Conservation (phyloP, 2,113 vertebrate species). For the Rhizomys pruinosus region DNA sequence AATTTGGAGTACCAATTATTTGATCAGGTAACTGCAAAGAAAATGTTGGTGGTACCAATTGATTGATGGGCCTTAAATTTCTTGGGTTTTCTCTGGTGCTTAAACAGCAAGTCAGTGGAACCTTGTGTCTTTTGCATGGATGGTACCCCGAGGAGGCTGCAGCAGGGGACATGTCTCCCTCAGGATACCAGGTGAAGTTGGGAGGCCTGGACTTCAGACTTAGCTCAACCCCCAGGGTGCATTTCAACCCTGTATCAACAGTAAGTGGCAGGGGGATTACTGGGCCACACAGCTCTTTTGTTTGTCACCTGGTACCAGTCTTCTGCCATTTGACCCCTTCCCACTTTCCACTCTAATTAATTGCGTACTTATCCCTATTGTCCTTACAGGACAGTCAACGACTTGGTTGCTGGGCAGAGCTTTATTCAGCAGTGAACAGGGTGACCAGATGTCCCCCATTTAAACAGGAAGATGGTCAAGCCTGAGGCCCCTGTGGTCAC, state of each 20-base stretch:
- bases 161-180: neutral
- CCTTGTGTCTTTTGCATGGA: neutral
- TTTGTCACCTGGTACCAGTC: neutral
- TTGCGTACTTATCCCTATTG: neutral
- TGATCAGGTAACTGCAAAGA: neutral
- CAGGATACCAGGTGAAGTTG: neutral
- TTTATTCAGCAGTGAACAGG: neutral
- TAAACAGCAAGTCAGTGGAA: neutral
- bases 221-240: neutral
- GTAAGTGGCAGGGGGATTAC: neutral
- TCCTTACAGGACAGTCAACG: neutral
- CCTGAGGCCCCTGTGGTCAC: neutral
- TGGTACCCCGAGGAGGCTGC: neutral
- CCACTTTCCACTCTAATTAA: neutral
- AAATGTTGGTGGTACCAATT: neutral
- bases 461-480: neutral
- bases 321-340: neutral
- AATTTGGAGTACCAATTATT: constrained; percentile 7
- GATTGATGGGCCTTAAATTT: constrained; percentile 1
- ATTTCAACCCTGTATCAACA: neutral
- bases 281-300: neutral
- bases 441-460: neutral
- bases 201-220: neutral
- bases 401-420: neutral
- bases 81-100: neutral